These are phyloP conservation scores for Trematomus bernacchii DNA, from an alignment of 2,797 vertebrate species.

Conservation along the genomic window DNA sequence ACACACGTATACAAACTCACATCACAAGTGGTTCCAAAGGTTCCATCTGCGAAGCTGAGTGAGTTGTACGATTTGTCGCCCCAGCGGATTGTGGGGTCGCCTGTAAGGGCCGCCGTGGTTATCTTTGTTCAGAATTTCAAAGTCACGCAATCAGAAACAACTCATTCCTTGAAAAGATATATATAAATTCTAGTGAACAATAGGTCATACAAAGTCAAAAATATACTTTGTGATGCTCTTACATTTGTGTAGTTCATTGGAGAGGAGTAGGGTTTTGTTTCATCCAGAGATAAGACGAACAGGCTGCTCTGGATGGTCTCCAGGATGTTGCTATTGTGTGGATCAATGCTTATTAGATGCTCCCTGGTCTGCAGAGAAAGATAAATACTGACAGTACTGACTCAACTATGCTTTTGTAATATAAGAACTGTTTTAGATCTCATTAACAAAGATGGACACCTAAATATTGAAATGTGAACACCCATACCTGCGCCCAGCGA, in stretches of 20 bases:
- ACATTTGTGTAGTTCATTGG: conserved; percentile 92
- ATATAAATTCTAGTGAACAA: background rate
- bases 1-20: conserved; percentile 83
- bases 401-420: background rate
- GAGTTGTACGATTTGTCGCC: conserved; percentile 96
- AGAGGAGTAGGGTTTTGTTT: conserved; percentile 86
- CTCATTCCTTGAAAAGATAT: background rate
- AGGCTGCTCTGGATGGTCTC: conserved; percentile 94
- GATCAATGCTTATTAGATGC: conserved; percentile 92
- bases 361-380: conserved; percentile 86
- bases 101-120: conserved; percentile 78
- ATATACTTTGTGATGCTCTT: conserved; percentile 32
- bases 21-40: conserved; percentile 90
- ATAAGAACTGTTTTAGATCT: background rate
- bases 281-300: conserved; percentile 89
- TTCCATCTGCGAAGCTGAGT: conserved; percentile 90
- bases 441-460: background rate
- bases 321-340: conserved; percentile 89
- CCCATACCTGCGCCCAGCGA: conserved; percentile 91
- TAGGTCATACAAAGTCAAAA: background rate
- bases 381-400: background rate
- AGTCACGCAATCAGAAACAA: conserved; percentile 24
- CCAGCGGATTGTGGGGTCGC: conserved; percentile 92
- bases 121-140: conserved; percentile 79
- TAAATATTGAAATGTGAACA: background rate